Evolutionary conservation across 2,113 vertebrate genomes (phyloP), one percentile per base, ranked within the genome.

Genomic region (Fulica atra): DNA sequence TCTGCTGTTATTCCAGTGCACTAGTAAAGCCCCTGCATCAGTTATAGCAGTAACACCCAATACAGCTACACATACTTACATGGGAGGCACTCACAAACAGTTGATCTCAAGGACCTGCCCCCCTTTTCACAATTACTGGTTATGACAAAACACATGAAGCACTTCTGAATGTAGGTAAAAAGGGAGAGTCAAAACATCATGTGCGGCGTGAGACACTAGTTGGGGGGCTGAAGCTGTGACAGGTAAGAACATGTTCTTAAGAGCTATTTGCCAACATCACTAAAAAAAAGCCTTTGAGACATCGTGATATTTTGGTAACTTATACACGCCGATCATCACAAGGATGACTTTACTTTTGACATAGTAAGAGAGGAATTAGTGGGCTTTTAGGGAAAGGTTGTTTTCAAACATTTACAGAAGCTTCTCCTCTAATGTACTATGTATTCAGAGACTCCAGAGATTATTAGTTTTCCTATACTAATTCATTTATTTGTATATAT

Each of bases 101-200:
- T 31, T 70, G 74, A 66, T 79, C 88, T 15, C 3, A 1, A 76
- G 78, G 63, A 53, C 35, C 71, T 18, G 16, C 14, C 0, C 31
- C 14, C 13, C 60, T 74, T 63, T 46, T 24, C 76, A 51, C 59
- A 71, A 56, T 25, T 81, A 14, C 3, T 70, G 56, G 56, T 71
- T 88, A 85, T 65, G 81, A 79, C 88, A 97, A 90, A 83, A 92
- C 71, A 77, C 33, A 36, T n/a, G 18, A 59, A 71, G 56, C n/a
- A 13, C 61, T 92, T 93, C 56, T 1, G 0, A 74, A 69, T 8
- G 68, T 29, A 73, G 77, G 74, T 61, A 94, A 86, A 35, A 48
- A 48, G 36, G 57, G 42, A 92, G 42, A 7, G 2, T 92, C 77
- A 91, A 84, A 91, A 92, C 60, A 92, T 40, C 61, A 68, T 8